Evolutionary conservation across 1,140 invertebrate species (phyloP), one percentile per base, ranked within the genome.

Genomic region (Sarcophaga peregrina): DNA sequence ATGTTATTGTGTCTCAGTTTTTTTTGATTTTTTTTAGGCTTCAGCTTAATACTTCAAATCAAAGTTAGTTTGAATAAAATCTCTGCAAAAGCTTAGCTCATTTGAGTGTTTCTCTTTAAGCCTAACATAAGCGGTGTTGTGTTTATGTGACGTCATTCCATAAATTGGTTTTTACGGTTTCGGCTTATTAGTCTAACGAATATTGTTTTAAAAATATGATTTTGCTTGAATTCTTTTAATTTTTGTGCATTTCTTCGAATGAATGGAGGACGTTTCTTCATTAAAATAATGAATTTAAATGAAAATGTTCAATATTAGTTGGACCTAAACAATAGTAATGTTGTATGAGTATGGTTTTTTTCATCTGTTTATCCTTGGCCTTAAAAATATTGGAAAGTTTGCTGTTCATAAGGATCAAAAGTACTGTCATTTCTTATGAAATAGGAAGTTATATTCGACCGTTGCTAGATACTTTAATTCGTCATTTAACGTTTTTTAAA

Each of bases 21-120:
- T 37, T 13, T 47, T 76, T n/a, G 45, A 10, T 76, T 74, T 11
- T 5, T 4, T 58, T 74, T 74, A 74, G 73, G 73, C 73, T 74
- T 76, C 13, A 58, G 54, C 46, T 76, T 76, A 13, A 58, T n/a
- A n/a, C 17, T 25, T 20, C 62, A 25, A 9, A 68, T n/a, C 17
- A 68, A 68, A 20, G 9, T n/a, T 37, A 37, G 25, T 37, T 37
- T 15, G 7, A 50, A 48, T 15, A 78, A 50, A 78, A 25, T 50
- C 48, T 78, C 48, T 17, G 46, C 75, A 20, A 78, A 76, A 78
- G 48, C 75, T 52, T 78, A 13, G 17, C 47, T 78, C 47, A 52
- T 46, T 47, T 17, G n/a, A 13, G 50, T 11, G 20, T 15, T 52
- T 20, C 75, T 78, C 75, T 52, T 50, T 50, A 50, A 75, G 73